A percentile compares a stretch with the other conserved stretches of the same genome.
Conservation (phyloP, 2,113 vertebrate genomes). For the Calidris pugnax region DNA sequence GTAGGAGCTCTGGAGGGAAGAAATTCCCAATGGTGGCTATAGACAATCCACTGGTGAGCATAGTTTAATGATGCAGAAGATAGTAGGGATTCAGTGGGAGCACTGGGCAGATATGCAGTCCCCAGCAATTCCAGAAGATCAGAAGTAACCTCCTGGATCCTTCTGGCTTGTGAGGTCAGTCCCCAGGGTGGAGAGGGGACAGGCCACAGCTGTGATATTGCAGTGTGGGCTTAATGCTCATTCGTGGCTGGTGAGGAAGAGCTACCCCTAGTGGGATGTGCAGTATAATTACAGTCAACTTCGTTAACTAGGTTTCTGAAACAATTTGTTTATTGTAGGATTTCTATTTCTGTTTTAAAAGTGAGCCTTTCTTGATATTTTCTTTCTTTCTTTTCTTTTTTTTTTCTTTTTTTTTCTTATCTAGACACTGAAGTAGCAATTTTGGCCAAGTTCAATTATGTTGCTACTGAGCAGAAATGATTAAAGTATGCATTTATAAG, state of each 20-base stretch:
- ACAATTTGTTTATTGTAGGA: background rate
- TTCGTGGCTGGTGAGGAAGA: background rate
- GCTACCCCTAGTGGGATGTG: background rate
- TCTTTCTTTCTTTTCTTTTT: too few species aligned
- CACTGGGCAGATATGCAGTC: background rate
- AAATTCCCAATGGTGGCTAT: background rate
- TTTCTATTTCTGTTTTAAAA: background rate
- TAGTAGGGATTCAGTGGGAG: background rate
- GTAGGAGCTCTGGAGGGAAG: background rate
- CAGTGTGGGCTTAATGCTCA: background rate
- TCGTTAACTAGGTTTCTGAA: background rate
- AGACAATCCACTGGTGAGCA: background rate
- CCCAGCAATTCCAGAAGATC: background rate
- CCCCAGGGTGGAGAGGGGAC: background rate
- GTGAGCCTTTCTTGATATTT: background rate
- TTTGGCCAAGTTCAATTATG: background rate
- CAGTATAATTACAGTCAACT: background rate
- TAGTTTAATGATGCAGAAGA: background rate
- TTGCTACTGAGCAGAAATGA: background rate
- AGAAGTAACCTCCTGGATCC: background rate
- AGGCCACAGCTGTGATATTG: fast-evolving
- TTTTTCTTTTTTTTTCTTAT: background rate
- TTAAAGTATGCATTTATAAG: background rate
- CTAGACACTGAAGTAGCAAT: background rate
- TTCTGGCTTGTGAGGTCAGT: background rate